Evolutionary conservation across 2,113 vertebrate genomes (phyloP), one percentile per base, ranked within the genome.

Genomic region (Daubentonia madagascariensis): DNA sequence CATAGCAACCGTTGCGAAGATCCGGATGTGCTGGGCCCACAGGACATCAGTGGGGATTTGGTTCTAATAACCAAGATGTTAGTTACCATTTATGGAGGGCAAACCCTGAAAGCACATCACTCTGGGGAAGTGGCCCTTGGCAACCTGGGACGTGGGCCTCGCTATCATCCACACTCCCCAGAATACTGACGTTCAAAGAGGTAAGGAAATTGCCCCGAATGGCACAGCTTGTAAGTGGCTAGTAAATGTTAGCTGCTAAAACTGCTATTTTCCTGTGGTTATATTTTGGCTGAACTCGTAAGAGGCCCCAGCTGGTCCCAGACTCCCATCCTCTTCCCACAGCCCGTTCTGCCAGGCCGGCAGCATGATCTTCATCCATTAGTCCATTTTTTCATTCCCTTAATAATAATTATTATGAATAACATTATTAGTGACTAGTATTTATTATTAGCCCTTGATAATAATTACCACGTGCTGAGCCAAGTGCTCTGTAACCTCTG

Each of bases 41-140:
- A 17, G 78, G 59, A 35, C 6, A 6, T 2, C 1, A 4, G 35
- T 3, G 14, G n/a, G 57, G 14, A 11, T 61, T 52, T 0, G 0
- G 67, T 8, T 28, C 17, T 18, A 22, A 37, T 35, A 57, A 30
- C 11, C 22, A 79, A 84, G 37, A 30, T 10, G 12, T 20, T 4
- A 57, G 50, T 7, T 63, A 35, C 52, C 32, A 2, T 35, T n/a
- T 45, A 16, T 11, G 6, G 59, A 90, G 73, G 61, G 70, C n/a
- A 32, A 40, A 32, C 10, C 43, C 14, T n/a, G 28, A 4, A 45
- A 3, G 5, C 10, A 22, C 20, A 12, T 70, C 32, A 6, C 13
- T 68, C n/a, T 89, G 50, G 43, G 2, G 35, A 20, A 6, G 37
- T 35, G 20, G 20, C n/a, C 22, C 23, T 0, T 5, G 48, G 40